These are phyloP conservation scores for Argya squamiceps DNA, from an alignment of 2,797 vertebrate species.

Conservation along the genomic window DNA sequence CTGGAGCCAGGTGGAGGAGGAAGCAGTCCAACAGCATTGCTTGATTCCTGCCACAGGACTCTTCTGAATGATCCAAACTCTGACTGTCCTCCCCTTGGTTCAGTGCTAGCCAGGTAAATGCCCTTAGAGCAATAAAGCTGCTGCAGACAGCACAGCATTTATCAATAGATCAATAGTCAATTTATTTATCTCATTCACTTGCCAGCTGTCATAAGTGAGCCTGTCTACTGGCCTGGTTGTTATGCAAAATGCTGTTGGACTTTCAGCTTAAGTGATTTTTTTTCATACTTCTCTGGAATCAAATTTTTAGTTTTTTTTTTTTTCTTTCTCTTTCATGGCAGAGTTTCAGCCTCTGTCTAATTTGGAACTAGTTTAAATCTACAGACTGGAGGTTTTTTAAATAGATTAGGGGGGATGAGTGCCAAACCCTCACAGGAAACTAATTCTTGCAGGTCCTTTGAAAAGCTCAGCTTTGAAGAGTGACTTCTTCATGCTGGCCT, in stretches of 20 bases:
- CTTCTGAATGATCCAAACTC: neutral
- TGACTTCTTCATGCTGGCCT: slow-evolving; percentile 18
- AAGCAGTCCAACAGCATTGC: neutral
- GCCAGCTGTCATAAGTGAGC: neutral
- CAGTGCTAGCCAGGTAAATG: neutral
- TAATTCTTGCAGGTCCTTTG: slow-evolving; percentile 45
- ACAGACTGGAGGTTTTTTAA: slow-evolving; percentile 3
- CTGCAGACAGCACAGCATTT: neutral
- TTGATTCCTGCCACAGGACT: neutral
- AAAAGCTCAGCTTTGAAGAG: slow-evolving; percentile 49
- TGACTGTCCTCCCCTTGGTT: neutral
- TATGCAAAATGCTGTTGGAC: slow-evolving; percentile 14
- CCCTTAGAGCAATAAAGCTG: neutral
- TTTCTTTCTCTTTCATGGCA: neutral
- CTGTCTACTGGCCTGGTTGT: slow-evolving; percentile 3
- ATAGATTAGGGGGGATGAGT: slow-evolving; percentile 25
- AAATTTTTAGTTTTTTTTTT: neutral
- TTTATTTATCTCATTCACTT: slow-evolving; percentile 30
- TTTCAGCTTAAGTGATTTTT: slow-evolving; percentile 30
- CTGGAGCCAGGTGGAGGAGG: neutral
- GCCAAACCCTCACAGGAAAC: slow-evolving; percentile 38
- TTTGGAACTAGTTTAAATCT: slow-evolving; percentile 26
- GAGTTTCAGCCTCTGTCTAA: slow-evolving; percentile 14
- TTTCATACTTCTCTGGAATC: neutral
- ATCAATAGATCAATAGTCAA: slow-evolving; percentile 42